These are phyloP conservation scores for Protobothrops mucrosquamatus DNA, from an alignment of 2,113 vertebrate genomes.

Conservation along the genomic window DNA sequence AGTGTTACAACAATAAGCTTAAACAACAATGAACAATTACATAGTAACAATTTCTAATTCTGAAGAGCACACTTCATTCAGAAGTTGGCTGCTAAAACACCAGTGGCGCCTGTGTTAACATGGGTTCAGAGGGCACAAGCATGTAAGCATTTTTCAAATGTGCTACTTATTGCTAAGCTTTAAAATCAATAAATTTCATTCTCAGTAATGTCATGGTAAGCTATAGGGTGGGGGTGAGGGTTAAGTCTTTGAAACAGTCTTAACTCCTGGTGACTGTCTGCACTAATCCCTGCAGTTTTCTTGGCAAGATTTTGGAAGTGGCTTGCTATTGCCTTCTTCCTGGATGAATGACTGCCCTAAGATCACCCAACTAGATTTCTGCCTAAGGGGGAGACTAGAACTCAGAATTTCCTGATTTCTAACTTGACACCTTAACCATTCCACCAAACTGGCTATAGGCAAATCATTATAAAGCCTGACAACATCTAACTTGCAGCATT, in stretches of 20 bases:
- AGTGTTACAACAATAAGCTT: neutral
- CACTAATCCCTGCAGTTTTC: neutral
- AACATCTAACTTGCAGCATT: too few species aligned
- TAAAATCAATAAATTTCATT: neutral
- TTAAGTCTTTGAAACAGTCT: neutral
- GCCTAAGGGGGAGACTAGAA: neutral
- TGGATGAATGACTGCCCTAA: neutral
- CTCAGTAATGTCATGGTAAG: neutral
- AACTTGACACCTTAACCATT: neutral
- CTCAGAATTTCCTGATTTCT: neutral
- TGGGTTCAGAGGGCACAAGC: neutral
- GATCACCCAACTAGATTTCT: neutral
- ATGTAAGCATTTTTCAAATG: neutral
- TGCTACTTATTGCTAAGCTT: neutral
- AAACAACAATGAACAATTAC: neutral
- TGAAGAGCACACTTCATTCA: neutral
- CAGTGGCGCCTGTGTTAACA: too few species aligned
- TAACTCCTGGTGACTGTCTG: neutral
- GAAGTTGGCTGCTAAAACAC: neutral
- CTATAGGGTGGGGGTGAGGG: neutral
- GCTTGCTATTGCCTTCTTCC: neutral
- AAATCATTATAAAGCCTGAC: neutral
- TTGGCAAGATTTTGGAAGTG: neutral
- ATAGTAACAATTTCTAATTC: neutral
- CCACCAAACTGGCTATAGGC: neutral